Base-by-base conservation (phyloP, 2,113 vertebrate species). In the Muntiacus reevesi region DNA sequence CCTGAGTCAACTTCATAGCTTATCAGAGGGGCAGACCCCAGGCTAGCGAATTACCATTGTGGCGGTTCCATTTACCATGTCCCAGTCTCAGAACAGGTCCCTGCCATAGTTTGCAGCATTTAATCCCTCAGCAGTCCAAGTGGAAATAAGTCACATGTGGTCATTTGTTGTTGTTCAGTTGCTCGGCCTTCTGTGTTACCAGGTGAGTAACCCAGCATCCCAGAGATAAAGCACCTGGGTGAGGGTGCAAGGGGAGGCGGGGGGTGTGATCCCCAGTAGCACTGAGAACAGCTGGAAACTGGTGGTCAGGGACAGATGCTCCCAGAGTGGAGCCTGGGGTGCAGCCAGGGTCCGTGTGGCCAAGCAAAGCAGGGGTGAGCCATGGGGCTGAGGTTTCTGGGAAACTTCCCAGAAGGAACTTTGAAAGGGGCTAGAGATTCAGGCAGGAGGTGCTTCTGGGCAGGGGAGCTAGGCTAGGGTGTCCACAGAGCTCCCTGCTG, bases 11-110 rank as follows among this genome's bases (percentile, higher is more conserved):
- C 28, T 30, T 43, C 62, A 64, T 13, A 23, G 25, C 60, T 59
- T 52, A 52, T 40, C 33, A 86, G 78, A 81, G 62, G 52, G 9
- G 2, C 52, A 83, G 36, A 76, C 33, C 16, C 36, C 30, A 87
- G 47, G 33, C n/a, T 13, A 45, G 40, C 59, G 11, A 45, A 27
- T 36, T 16, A 6, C 15, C 13, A 8, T 30, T 7, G 0, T 2
- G 2, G 50, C 0, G 0, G 17, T 52, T 78, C 71, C 14, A 12
- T n/a, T 50, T 55, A 12, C 43, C n/a, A 21, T 43, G 52, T 81
- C 57, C 82, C 33, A 30, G 21, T 15, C 54, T 5, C 3, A 4
- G 7, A 16, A 16, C 2, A 36, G 1, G 40, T 3, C 45, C 47
- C 86, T 74, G 19, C 36, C 27, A 16, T 23, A 14, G 13, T 1